These are phyloP conservation scores for Knipowitschia caucasica DNA, from an alignment of 2,797 vertebrate genomes.

Conservation along the genomic window DNA sequence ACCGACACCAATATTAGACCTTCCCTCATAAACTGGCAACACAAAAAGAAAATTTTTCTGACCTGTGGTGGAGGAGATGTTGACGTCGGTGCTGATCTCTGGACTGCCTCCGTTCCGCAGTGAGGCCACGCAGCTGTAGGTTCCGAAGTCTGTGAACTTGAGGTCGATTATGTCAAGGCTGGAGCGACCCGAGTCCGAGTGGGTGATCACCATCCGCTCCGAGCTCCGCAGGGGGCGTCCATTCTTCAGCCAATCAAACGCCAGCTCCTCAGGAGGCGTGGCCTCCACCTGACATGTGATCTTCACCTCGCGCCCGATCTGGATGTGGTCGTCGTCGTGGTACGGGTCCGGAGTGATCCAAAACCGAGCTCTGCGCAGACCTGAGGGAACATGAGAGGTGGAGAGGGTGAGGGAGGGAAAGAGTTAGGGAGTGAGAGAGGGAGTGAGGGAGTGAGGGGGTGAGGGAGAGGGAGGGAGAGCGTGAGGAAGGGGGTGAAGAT, in stretches of 20 bases:
- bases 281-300: constrained; percentile 99
- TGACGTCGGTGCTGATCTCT: constrained; percentile 98
- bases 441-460: no score
- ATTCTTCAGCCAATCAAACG: constrained; percentile 97
- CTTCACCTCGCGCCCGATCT: constrained; percentile 97
- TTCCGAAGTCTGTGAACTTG: constrained; percentile 98
- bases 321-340: constrained; percentile 98
- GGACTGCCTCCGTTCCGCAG: constrained; percentile 93
- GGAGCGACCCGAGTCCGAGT: constrained; percentile 93
- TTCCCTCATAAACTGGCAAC: background rate
- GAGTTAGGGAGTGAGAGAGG: background rate
- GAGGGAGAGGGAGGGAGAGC: background rate
- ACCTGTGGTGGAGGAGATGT: constrained; percentile 99
- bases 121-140: constrained; percentile 93
- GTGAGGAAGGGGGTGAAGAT: background rate
- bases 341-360: constrained; percentile 99
- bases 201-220: constrained; percentile 96
- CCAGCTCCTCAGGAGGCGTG: constrained; percentile 91
- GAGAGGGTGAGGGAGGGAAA: background rate
- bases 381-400: constrained; percentile 58
- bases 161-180: constrained; percentile 98
- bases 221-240: constrained; percentile 91
- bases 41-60: constrained; percentile 49
- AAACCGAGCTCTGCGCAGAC: constrained; percentile 93
- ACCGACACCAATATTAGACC: no score